Evolutionary conservation across 2,888 invertebrate genomes (phyloP).

Genomic region (Odontocolon sp.): DNA sequence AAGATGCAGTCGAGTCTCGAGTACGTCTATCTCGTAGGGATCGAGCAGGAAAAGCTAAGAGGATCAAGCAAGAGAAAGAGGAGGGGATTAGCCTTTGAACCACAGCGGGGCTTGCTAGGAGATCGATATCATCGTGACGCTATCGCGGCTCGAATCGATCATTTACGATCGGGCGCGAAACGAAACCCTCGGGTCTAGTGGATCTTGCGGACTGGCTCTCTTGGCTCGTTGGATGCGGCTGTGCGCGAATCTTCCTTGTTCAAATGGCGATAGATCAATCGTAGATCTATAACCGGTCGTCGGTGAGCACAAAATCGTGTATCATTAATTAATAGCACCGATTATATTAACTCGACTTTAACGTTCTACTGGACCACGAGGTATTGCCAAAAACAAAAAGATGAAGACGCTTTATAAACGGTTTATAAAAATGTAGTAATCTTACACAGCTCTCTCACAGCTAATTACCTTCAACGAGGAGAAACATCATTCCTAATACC

Average conservation of each 20-base stretch:
- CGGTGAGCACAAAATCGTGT: no score
- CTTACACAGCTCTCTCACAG: no score
- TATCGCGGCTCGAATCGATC: conserved; percentile 66
- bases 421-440: no score
- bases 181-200: background rate
- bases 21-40: conserved; percentile 7
- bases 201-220: background rate
- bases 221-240: background rate
- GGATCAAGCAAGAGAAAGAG: conserved; percentile 8
- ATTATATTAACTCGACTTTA: background rate
- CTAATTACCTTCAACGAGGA: no score
- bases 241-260: background rate
- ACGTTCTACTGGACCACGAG: no score
- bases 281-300: no score
- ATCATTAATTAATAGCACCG: no score
- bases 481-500: no score
- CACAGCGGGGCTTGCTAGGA: conserved; percentile 33
- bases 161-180: conserved; percentile 59
- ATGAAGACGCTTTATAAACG: no score
- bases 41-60: conserved; percentile 12
- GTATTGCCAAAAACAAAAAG: no score
- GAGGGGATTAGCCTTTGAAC: conserved; percentile 50
- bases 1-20: background rate
- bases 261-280: conserved; percentile 5
- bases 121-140: conserved; percentile 63